Base-by-base conservation (phyloP, 2,888 invertebrate species). In the Folsomia manolachei region DNA sequence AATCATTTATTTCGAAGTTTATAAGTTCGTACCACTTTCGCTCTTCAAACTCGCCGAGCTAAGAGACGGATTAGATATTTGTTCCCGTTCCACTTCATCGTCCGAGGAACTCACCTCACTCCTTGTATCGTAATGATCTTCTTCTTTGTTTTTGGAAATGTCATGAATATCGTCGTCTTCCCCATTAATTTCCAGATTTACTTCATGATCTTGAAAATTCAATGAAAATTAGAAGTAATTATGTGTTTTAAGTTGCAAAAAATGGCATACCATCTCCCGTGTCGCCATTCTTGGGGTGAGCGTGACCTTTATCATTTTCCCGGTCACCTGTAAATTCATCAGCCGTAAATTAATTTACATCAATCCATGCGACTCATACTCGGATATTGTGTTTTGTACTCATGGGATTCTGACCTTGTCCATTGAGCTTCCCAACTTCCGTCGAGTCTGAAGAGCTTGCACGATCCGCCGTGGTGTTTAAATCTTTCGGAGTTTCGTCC, bases 21-120 rank as follows among this genome's bases (percentile, higher is more conserved):
- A 56, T 56, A 4, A 7, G 23, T 62, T 66, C 63, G 73, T 72
- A 80, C 80, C 80, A 56, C 76, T 76, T 27, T 75, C 80, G 69
- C 76, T 79, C 52, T 74, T 77, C 53, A 79, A 79, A 21, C 78
- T 78, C 14, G 76, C 78, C 7, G 80, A 80, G 53, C 78, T 79
- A 18, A 79, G 68, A 24, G 78, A 78, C 9, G 78, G 78, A 62
- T 78, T 78, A 7, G 78, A 78, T 63, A 80, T 78, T 70, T 81
- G 75, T 39, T 80, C 78, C 71, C 87, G 88, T n/a, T n/a, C n/a
- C n/a, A n/a, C n/a, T 71, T 86, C 87, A 2, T 91, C 90, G 80
- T 90, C 89, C 63, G 90, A 90, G 77, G 93, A 93, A 67, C 93
- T 93, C 27, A 94, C 93, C 85, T 95, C 95, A 84, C 95, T 95